Evolutionary conservation across 1,140 invertebrate species (phyloP).

Genomic region (Drosophila pruinosa): DNA sequence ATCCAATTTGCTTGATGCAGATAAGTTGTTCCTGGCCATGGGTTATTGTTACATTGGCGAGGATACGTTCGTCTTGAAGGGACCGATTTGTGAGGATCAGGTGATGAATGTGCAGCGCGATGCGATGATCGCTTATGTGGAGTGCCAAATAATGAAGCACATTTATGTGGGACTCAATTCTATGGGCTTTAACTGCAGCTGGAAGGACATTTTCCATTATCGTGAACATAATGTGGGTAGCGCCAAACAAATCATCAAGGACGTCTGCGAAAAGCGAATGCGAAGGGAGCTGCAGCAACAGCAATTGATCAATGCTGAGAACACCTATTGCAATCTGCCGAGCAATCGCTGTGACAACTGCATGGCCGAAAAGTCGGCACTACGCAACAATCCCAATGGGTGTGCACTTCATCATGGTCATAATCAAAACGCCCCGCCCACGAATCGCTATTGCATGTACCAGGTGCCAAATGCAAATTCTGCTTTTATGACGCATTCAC

Average conservation of each 20-base stretch:
- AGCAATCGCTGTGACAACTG: conserved; percentile 27
- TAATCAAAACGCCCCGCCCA: conserved; percentile 21
- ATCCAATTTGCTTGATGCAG: conserved; percentile 89
- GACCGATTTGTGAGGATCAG: conserved; percentile 91
- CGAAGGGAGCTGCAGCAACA: conserved; percentile 52
- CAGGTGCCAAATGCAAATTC: conserved; percentile 8
- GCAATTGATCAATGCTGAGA: conserved; percentile 37
- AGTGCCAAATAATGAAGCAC: conserved; percentile 90
- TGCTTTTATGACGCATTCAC: conserved; percentile 76
- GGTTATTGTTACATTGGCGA: conserved; percentile 87
- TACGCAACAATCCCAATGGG: conserved; percentile 31
- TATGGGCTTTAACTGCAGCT: conserved; percentile 83
- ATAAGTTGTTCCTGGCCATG: conserved; percentile 90
- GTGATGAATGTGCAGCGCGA: conserved; percentile 91
- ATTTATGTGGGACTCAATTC: conserved; percentile 82
- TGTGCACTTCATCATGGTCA: conserved; percentile 61
- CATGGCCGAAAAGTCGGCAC: not conserved
- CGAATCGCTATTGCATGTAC: conserved; percentile 53
- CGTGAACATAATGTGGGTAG: conserved; percentile 86
- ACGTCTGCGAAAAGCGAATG: conserved; percentile 58
- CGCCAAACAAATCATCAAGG: conserved; percentile 66
- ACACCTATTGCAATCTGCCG: conserved; percentile 68
- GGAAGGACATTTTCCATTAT: conserved; percentile 87
- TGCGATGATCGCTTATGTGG: conserved; percentile 93
- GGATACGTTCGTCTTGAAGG: conserved; percentile 85